These are phyloP conservation scores for Brachypterus glaber DNA, from an alignment of 2,888 invertebrate genomes.

Conservation along the genomic window DNA sequence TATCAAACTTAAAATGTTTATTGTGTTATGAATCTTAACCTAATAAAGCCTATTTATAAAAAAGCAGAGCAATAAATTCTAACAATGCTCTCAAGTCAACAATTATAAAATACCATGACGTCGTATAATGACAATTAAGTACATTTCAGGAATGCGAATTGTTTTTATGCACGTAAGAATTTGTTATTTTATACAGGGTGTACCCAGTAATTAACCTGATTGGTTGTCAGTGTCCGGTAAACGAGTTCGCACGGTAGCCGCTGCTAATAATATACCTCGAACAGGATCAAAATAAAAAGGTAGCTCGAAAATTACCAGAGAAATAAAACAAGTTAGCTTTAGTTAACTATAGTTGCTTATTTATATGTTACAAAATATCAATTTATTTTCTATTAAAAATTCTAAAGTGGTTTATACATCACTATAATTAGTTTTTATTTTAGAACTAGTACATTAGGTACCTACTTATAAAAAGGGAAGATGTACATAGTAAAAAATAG, in stretches of 20 bases:
- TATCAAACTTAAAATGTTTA: too few species aligned
- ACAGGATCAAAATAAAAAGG: background rate
- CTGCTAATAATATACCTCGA: background rate
- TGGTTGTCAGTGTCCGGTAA: background rate
- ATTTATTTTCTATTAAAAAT: too few species aligned
- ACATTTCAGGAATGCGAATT: conserved; percentile 20
- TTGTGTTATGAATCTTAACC: too few species aligned
- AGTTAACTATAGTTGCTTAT: too few species aligned
- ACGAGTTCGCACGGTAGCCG: conserved; percentile 10
- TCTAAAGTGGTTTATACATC: too few species aligned
- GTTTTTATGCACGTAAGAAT: conserved; percentile 11
- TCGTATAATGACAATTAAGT: conserved; percentile 20
- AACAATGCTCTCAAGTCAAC: conserved; percentile 21
- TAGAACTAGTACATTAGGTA: too few species aligned
- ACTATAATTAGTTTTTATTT: too few species aligned
- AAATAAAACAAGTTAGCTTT: too few species aligned
- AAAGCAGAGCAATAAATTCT: background rate
- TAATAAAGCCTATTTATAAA: too few species aligned
- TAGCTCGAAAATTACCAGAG: background rate
- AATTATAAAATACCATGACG: conserved; percentile 24
- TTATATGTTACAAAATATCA: too few species aligned
- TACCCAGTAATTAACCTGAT: background rate
- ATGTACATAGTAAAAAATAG: too few species aligned
- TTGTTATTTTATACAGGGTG: conserved; percentile 8
- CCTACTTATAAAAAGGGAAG: too few species aligned